Evolutionary conservation across 2,113 vertebrate species (phyloP).

Genomic region (Casuarius casuarius): DNA sequence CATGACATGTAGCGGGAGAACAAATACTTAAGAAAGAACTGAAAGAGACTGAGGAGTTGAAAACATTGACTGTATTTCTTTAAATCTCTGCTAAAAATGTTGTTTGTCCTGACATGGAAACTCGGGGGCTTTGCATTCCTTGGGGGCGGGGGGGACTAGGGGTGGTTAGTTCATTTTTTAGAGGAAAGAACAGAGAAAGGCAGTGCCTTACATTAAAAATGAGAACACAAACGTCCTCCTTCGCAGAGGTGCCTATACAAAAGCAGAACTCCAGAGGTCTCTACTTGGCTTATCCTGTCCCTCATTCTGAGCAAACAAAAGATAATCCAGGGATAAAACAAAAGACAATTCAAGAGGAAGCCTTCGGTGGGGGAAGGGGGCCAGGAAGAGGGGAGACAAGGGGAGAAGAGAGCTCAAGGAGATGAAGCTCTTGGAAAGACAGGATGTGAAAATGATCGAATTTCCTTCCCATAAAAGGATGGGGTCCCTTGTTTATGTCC

Average conservation of each 20-base stretch:
- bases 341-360: constrained; percentile 62
- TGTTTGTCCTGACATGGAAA: constrained; percentile 12
- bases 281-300: constrained; percentile 1
- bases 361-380: neutral
- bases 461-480: constrained; percentile 77
- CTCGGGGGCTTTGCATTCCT: neutral
- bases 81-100: neutral
- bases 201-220: constrained; percentile 20
- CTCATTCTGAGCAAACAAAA: constrained; percentile 56
- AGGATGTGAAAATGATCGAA: constrained; percentile 73
- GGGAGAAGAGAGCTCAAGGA: constrained; percentile 30
- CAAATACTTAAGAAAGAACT: neutral
- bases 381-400: neutral
- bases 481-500: constrained; percentile 68
- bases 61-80: constrained; percentile 24
- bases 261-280: constrained; percentile 33
- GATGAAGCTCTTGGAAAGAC: constrained; percentile 52
- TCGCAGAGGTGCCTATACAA: constrained; percentile 39
- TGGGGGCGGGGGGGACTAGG: no score
- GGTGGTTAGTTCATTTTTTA: constrained; percentile 38
- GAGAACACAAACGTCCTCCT: constrained; percentile 24
- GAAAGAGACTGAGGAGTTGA: neutral
- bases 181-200: constrained; percentile 62
- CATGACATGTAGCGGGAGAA: neutral
- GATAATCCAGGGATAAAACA: constrained; percentile 40